Base-by-base conservation (phyloP, 2,797 vertebrate genomes). In the Halcyon badia region DNA sequence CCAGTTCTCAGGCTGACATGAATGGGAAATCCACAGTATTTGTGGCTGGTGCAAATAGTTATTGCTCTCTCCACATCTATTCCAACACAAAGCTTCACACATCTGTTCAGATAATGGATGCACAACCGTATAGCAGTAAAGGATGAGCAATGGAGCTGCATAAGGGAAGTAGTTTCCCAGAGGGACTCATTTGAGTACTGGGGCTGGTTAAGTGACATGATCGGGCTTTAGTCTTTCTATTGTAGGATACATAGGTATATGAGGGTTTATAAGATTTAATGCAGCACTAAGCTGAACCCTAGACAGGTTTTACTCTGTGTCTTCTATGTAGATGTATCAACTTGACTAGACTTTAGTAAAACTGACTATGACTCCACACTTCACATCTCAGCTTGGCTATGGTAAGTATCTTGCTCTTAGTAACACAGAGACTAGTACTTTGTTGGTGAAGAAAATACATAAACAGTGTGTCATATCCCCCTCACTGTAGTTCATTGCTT, bases 381-480 rank as follows among this genome's bases (percentile, higher is more conserved):
- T 51, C 56, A 56, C 24, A 18, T 26, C 26, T 80, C 56, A 48
- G 10, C 30, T 83, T 61, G n/a, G 15, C 62, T 51, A 21, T 77
- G 48, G n/a, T 26, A 9, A n/a, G 21, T 61, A 52, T 82, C 72
- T 66, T 89, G 26, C 54, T 51, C 31, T 31, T 46, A 39, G 48
- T 89, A 75, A 37, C 7, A 68, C 44, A 62, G 70, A 77, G 18
- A 54, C 12, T 26, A 69, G 24, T 73, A n/a, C 21, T n/a, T 65
- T 81, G 44, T 39, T 35, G 26, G 44, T 18, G 33, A 5, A 75
- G 46, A 77, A 91, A 87, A 73, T 48, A 52, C 3, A 48, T 16
- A 81, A 65, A 18, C 5, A n/a, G 28, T 37, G 15, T 1, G 4
- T 20, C 1, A 0, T 44, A 42, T 51, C 1, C 44, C 11, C 24